Evolutionary conservation across 2,113 vertebrate species (phyloP).

Genomic region (Tapirus terrestris): DNA sequence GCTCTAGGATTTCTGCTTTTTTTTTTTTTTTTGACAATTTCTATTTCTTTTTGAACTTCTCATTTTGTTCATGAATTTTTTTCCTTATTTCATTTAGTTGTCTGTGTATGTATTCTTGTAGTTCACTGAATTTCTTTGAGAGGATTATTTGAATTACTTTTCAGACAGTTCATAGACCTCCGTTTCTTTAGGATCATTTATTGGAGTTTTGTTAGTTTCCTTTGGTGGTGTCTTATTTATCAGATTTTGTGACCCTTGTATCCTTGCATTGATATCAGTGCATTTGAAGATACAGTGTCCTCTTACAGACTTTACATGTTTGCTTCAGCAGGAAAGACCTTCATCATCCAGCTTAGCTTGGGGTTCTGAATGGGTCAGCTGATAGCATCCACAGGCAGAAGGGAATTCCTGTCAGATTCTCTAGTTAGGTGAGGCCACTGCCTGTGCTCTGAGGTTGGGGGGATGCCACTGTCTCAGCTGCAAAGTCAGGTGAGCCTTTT

Average conservation of each 20-base stretch:
- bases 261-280: neutral
- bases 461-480: neutral
- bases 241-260: neutral
- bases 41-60: neutral
- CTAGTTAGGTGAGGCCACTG: neutral
- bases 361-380: neutral
- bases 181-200: neutral
- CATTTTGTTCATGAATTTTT: neutral
- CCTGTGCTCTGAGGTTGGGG: neutral
- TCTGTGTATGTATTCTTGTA: neutral
- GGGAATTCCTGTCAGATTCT: neutral
- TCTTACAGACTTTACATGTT: neutral
- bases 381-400: neutral
- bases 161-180: neutral
- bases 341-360: neutral
- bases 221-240: neutral
- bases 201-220: neutral
- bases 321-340: neutral
- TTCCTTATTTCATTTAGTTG: neutral
- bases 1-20: neutral
- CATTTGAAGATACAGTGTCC: neutral
- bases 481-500: neutral
- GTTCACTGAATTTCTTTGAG: neutral
- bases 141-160: neutral
- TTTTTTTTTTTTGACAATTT: neutral